Conservation (phyloP, 2,113 vertebrate species). For the Varanus komodoensis region DNA sequence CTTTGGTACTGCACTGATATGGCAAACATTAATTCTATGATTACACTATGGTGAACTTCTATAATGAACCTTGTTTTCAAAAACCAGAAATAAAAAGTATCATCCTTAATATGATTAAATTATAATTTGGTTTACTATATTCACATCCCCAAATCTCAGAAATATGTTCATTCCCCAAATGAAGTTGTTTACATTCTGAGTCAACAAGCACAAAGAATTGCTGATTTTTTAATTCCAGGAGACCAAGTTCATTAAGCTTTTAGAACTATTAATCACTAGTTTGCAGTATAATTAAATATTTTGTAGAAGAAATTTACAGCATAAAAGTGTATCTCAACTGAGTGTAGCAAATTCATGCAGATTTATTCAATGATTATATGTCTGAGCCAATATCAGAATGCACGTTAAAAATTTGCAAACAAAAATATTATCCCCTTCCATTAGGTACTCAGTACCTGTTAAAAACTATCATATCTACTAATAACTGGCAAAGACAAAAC, state of each 20-base stretch:
- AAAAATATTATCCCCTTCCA: neutral
- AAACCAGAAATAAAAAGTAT: neutral
- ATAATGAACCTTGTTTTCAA: neutral
- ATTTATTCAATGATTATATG: neutral
- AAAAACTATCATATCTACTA: neutral
- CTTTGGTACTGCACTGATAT: conserved; percentile 4
- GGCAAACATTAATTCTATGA: neutral
- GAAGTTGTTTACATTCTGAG: neutral
- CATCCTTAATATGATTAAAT: neutral
- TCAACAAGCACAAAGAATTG: neutral
- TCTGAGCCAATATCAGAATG: neutral
- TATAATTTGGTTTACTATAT: neutral
- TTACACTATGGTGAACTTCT: neutral
- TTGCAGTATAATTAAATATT: neutral
- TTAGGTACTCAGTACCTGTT: neutral
- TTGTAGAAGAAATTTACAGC: neutral
- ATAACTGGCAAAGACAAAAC: neutral
- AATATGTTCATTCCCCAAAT: neutral
- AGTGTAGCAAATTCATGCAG: neutral
- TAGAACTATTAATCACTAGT: neutral
- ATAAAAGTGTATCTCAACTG: neutral
- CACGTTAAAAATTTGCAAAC: neutral
- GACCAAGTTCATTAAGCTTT: neutral
- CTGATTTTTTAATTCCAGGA: neutral
- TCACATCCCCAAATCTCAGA: neutral